Evolutionary conservation across 2,888 invertebrate species (phyloP), one percentile per base, ranked within the genome.

Genomic region (Gasteruption jaculator): DNA sequence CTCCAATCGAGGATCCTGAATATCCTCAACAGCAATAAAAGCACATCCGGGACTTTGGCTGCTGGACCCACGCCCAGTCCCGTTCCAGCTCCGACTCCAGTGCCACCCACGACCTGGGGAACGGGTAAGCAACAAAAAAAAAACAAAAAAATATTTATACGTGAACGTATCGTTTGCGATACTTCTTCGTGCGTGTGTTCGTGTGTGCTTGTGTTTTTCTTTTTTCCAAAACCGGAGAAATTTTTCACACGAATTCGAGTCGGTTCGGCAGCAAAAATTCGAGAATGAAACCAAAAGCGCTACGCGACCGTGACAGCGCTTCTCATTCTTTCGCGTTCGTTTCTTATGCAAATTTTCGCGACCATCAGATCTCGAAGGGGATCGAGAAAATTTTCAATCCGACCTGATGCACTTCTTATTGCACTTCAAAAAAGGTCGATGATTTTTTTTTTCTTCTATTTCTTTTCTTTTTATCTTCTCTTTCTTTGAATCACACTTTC

Each of bases 1-100:
- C 71, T 89, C 0, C 87, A 89, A 59, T 84, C 82, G 56, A 78
- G 88, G 50, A 90, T 90, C 53, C 72, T 90, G 52, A 87, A 80
- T 65, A 86, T 89, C 51, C 70, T 89, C 45, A 86, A 86, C 61
- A 83, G 78, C 68, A 77, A 76, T 51, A 67, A 72, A 36, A 52
- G 58, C 2, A 20, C 46, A 26, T 54, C 61, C n/a, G 43, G 71
- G 5, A 61, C 65, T 0, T 51, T 71, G 0, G 54, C 63, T 5
- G 63, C 69, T 7, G 61, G 59, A 30, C 66, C 68, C 4, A 63
- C 63, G 22, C 68, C 69, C 8, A 71, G 73, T n/a, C 63, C 65
- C 14, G 41, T 14, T 29, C 60, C 61, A 6, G 59, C 59, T 24
- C 65, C 65, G 3, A 68, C 72, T 14, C 56, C 63, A 30, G 58